Percentiles rank a stretch among this genome's conserved stretches.
These are phyloP conservation scores for Urocynchramus pylzowi DNA, from an alignment of 2,113 vertebrate species.

Conservation along the genomic window DNA sequence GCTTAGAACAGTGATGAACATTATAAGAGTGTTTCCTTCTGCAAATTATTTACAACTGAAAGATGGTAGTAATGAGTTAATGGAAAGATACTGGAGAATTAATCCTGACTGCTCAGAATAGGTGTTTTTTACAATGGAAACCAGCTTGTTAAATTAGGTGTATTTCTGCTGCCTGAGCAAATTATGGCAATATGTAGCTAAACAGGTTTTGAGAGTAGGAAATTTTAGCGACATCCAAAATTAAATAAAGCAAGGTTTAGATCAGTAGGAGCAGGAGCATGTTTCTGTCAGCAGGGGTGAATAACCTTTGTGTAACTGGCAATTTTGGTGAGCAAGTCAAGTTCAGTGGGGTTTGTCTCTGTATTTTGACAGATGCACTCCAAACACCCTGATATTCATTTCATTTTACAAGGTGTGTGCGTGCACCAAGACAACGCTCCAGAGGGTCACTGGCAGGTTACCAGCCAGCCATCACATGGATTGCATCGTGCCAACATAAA, in stretches of 20 bases:
- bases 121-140: not conserved
- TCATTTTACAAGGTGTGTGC: slow-evolving; percentile 11
- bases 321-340: not conserved
- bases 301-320: not conserved
- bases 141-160: not conserved
- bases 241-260: not conserved
- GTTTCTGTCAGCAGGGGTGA: not conserved
- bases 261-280: not conserved
- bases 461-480: not conserved
- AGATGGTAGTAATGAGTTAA: not conserved
- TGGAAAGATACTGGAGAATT: not conserved
- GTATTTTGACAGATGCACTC: not conserved
- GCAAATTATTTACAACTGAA: not conserved
- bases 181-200: not conserved
- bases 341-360: not conserved
- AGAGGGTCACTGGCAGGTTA: not conserved
- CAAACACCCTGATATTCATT: slow-evolving; percentile 12
- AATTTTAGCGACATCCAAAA: not conserved
- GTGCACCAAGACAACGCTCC: not conserved
- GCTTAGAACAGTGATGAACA: not conserved
- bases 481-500: not conserved
- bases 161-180: not conserved
- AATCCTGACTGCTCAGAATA: not conserved
- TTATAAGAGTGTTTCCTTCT: not conserved
- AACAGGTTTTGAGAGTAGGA: not conserved